phyloP scores from a whole-genome alignment of 2,888 invertebrate species.

The Ormyrus thymus region DNA sequence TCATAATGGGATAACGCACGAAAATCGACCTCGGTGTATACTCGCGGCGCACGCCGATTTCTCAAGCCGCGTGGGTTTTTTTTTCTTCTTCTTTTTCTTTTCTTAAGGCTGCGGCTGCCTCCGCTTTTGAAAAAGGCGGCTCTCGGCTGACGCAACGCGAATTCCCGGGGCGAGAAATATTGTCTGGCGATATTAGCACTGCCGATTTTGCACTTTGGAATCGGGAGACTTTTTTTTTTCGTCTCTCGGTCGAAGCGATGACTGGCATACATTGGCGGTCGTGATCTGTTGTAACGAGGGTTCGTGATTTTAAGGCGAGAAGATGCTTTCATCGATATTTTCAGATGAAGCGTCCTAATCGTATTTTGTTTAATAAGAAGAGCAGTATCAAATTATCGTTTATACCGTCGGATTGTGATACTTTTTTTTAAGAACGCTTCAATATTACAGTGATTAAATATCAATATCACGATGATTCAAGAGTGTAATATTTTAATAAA shows the following conservation, averaged over 20 bases:
- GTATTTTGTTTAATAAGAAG: too few species aligned
- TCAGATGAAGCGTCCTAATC: too few species aligned
- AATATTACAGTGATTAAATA: too few species aligned
- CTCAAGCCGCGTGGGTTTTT: slow-evolving; percentile 22
- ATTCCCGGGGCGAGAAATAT: slow-evolving; percentile 11
- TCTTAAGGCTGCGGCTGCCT: too few species aligned
- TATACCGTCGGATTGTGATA: too few species aligned
- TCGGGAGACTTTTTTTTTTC: not conserved
- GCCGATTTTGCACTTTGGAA: slow-evolving; percentile 35
- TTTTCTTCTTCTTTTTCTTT: not conserved
- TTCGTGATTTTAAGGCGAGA: too few species aligned
- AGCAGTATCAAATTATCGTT: too few species aligned
- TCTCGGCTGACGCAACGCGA: slow-evolving; percentile 13
- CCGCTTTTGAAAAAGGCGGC: slow-evolving; percentile 6
- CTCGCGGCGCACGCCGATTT: not conserved
- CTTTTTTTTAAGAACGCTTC: too few species aligned
- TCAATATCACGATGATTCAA: too few species aligned
- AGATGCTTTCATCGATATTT: too few species aligned
- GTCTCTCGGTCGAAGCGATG: not conserved
- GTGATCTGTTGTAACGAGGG: too few species aligned
- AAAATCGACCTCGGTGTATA: not conserved
- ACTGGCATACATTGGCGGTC: not conserved
- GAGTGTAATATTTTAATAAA: too few species aligned
- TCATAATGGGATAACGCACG: not conserved
- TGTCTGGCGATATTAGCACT: slow-evolving; percentile 10